Percentiles rank a stretch among this genome's conserved stretches.
Conservation (phyloP, 2,797 vertebrate genomes). For the Anabas testudineus region DNA sequence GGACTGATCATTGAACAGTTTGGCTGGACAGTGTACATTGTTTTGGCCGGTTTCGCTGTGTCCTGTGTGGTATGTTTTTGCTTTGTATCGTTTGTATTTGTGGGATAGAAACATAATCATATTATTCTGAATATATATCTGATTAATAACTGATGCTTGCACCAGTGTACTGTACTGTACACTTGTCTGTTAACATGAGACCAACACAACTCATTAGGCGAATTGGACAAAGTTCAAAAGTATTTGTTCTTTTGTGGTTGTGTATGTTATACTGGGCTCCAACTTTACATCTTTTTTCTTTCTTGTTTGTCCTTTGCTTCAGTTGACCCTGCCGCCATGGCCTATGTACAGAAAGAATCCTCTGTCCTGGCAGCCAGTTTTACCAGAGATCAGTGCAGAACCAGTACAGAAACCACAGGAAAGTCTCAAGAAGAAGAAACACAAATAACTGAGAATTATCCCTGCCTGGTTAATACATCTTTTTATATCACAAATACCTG, state of each 20-base stretch:
- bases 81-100: not conserved
- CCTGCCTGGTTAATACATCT: slow-evolving; percentile 18
- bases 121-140: not conserved
- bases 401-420: slow-evolving; percentile 91
- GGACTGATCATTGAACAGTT: slow-evolving; percentile 95
- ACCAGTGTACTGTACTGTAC: not conserved
- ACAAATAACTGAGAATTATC: slow-evolving; percentile 78
- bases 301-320: slow-evolving; percentile 18
- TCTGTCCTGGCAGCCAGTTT: slow-evolving; percentile 91
- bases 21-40: slow-evolving; percentile 97
- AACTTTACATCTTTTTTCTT: not conserved
- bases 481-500: slow-evolving; percentile 51
- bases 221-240: not conserved
- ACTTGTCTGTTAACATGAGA: not conserved
- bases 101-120: no score
- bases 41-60: slow-evolving; percentile 92
- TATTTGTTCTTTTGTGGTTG: not conserved
- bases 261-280: no score
- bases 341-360: slow-evolving; percentile 94
- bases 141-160: not conserved
- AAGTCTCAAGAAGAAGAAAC: slow-evolving; percentile 86
- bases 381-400: slow-evolving; percentile 86
- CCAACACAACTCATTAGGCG: not conserved
- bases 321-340: slow-evolving; percentile 98
- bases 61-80: slow-evolving; percentile 92